These are phyloP conservation scores for Chloropsis hardwickii DNA, from an alignment of 2,113 vertebrate species.

Conservation along the genomic window DNA sequence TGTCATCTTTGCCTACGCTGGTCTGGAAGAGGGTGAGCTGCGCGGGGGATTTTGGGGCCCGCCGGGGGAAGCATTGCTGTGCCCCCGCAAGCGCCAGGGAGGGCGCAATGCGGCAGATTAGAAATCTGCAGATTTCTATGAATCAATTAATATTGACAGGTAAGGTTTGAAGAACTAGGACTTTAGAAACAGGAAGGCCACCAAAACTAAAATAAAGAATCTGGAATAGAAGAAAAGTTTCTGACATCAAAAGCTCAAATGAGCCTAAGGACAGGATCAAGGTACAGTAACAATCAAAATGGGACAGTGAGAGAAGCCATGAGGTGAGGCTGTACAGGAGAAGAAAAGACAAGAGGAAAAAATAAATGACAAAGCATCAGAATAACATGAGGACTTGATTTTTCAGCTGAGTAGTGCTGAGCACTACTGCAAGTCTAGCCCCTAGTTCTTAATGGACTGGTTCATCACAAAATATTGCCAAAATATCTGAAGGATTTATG, in stretches of 20 bases:
- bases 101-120: no score
- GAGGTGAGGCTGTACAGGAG: background rate
- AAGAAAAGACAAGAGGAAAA: background rate
- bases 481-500: conserved; percentile 5
- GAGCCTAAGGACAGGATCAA: background rate
- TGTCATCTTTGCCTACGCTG: no score
- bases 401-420: background rate
- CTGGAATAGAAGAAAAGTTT: background rate
- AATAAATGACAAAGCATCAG: background rate
- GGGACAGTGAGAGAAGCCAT: background rate
- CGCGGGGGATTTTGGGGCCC: no score
- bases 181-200: background rate
- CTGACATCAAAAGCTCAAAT: background rate
- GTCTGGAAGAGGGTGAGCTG: no score
- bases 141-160: background rate
- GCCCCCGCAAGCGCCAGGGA: no score
- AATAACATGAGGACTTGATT: background rate
- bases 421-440: background rate
- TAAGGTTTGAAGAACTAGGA: background rate
- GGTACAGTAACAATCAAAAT: background rate
- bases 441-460: background rate
- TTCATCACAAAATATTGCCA: background rate
- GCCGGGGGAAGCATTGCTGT: no score
- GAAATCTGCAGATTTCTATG: background rate
- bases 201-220: background rate